Conservation (phyloP, 2,888 invertebrate species). For the Podabrus alpinus region DNA sequence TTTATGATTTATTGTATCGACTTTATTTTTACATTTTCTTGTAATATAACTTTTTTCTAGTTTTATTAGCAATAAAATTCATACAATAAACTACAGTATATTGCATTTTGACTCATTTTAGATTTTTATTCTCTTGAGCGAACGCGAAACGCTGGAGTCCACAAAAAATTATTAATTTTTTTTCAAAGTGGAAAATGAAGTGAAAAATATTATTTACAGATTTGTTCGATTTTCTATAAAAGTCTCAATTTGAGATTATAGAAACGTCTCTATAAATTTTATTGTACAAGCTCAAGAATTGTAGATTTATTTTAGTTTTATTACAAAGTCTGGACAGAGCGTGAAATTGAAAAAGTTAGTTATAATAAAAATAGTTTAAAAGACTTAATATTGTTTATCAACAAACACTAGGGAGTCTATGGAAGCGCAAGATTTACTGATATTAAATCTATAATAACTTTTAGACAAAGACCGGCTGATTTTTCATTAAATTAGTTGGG, state of each 20-base stretch:
- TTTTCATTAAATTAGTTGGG: background rate
- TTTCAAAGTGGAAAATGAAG: background rate
- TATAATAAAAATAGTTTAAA: slow-evolving; percentile 47
- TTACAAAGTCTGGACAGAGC: slow-evolving; percentile 50
- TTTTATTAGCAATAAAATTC: background rate
- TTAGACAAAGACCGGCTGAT: background rate
- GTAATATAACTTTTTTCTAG: background rate
- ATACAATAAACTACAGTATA: background rate
- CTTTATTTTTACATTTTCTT: background rate
- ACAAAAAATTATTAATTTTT: background rate
- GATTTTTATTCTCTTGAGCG: background rate
- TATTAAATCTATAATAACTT: background rate
- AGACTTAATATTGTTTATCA: slow-evolving; percentile 47
- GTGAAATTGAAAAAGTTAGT: slow-evolving; percentile 56
- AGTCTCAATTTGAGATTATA: slow-evolving; percentile 42
- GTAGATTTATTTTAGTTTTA: slow-evolving; percentile 53
- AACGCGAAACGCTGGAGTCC: background rate
- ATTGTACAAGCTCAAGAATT: slow-evolving; percentile 44
- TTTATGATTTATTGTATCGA: slow-evolving; percentile 7
- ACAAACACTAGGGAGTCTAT: slow-evolving; percentile 41
- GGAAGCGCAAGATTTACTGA: background rate
- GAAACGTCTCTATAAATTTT: slow-evolving; percentile 51
- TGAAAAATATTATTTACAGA: background rate
- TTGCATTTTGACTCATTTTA: background rate
- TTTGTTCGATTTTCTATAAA: background rate